Conservation (phyloP, 2,797 vertebrate genomes). For the Coregonus ussuriensis region DNA sequence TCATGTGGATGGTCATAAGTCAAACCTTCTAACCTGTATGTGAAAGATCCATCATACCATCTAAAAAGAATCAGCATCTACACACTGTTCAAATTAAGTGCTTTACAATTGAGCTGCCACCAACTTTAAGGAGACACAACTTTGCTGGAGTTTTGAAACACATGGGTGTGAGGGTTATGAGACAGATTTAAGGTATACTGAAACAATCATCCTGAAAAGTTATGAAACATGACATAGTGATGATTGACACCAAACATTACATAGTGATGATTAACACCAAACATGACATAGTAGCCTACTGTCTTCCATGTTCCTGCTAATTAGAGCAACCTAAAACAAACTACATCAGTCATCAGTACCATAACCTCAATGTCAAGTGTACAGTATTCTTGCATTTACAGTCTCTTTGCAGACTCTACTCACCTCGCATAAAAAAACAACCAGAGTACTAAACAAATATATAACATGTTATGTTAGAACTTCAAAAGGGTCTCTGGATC, state of each 20-base stretch:
- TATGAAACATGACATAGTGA: neutral
- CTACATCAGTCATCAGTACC: neutral
- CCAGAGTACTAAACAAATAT: constrained; percentile 43
- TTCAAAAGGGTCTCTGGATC: constrained; percentile 44
- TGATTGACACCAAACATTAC: no score
- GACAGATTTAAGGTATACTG: neutral
- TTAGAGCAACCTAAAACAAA: neutral
- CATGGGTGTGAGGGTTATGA: neutral
- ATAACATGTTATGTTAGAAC: constrained; percentile 61
- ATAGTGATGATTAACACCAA: no score
- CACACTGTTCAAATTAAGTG: neutral
- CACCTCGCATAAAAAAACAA: constrained; percentile 56
- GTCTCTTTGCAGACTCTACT: constrained; percentile 48
- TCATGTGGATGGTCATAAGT: neutral
- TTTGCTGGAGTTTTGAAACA: neutral
- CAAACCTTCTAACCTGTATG: neutral
- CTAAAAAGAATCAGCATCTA: neutral
- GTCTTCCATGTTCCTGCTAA: neutral
- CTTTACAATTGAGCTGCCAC: neutral
- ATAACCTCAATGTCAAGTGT: neutral
- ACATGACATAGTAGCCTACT: neutral
- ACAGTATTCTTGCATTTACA: constrained; percentile 43
- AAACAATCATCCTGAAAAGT: neutral
- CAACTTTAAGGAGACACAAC: neutral
- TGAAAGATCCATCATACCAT: no score